A percentile compares a stretch with the other conserved stretches of the same genome.
Conservation (phyloP, 2,797 vertebrate genomes). For the Eulemur albifrons region DNA sequence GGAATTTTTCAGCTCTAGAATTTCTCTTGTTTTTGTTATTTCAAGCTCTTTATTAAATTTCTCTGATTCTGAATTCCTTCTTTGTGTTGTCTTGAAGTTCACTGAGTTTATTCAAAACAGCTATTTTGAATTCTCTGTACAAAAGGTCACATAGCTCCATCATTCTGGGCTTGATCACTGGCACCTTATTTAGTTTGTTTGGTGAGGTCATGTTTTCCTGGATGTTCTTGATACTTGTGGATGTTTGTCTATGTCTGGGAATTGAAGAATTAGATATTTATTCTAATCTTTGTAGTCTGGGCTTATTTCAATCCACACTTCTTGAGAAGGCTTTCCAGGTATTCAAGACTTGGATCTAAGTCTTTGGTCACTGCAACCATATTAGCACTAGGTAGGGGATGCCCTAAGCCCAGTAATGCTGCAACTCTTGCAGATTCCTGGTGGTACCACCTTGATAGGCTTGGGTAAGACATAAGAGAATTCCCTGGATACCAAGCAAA, state of each 20-base stretch:
- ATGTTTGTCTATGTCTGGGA: neutral
- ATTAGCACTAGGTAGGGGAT: neutral
- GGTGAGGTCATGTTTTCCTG: neutral
- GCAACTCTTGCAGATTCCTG: neutral
- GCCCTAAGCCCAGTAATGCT: neutral
- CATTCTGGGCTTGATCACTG: neutral
- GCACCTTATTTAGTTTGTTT: neutral
- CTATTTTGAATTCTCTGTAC: neutral
- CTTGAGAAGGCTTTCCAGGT: neutral
- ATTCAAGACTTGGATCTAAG: neutral
- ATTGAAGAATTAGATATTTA: neutral
- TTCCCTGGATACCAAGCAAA: neutral
- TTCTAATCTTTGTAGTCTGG: neutral
- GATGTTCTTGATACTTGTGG: neutral
- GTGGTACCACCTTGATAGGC: neutral
- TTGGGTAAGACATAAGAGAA: neutral
- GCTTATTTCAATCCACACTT: neutral
- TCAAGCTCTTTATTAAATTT: neutral
- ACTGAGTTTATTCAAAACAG: neutral
- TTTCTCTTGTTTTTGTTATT: neutral
- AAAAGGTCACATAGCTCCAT: neutral
- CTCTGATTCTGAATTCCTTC: neutral
- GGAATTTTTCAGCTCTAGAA: neutral
- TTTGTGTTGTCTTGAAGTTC: neutral
- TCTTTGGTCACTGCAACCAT: neutral